Conservation (phyloP, 2,797 vertebrate species). For the Enteromius anoplus region DNA sequence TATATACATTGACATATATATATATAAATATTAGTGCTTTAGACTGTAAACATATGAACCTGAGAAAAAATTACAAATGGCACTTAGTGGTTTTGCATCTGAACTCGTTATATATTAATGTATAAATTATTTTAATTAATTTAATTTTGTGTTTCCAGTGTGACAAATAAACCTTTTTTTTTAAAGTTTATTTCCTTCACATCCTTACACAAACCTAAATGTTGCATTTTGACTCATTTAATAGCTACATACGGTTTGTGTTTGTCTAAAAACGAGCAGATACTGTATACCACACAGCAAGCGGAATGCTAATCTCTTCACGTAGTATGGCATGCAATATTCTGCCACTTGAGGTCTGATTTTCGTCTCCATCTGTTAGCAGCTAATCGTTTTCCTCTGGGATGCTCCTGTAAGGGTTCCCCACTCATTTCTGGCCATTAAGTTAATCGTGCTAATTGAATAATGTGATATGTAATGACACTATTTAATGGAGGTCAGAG, state of each 20-base stretch:
- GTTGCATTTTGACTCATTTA: neutral
- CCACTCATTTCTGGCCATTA: neutral
- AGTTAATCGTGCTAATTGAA: slow-evolving; percentile 26
- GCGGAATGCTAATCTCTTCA: neutral
- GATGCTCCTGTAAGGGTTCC: neutral
- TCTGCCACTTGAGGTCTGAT: neutral
- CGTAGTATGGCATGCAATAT: neutral
- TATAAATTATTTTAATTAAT: neutral
- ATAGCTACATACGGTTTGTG: neutral
- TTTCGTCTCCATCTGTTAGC: neutral
- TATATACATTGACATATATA: too few relatives aligned
- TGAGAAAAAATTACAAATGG: too few relatives aligned
- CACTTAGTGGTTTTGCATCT: too few relatives aligned
- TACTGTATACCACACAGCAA: neutral
- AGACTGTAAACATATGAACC: too few relatives aligned
- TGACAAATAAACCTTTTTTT: neutral
- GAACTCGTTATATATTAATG: neutral
- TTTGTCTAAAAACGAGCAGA: neutral
- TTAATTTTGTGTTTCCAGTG: neutral
- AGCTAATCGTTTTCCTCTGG: neutral
- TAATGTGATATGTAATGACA: slow-evolving; percentile 25
- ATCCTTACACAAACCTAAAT: neutral
- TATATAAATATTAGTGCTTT: too few relatives aligned
- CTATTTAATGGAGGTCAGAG: slow-evolving; percentile 30
- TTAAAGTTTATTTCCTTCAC: neutral